Conservation (phyloP, 37 sponge, comb jelly and placozoan species). For the Cladorhizidae sp. region DNA sequence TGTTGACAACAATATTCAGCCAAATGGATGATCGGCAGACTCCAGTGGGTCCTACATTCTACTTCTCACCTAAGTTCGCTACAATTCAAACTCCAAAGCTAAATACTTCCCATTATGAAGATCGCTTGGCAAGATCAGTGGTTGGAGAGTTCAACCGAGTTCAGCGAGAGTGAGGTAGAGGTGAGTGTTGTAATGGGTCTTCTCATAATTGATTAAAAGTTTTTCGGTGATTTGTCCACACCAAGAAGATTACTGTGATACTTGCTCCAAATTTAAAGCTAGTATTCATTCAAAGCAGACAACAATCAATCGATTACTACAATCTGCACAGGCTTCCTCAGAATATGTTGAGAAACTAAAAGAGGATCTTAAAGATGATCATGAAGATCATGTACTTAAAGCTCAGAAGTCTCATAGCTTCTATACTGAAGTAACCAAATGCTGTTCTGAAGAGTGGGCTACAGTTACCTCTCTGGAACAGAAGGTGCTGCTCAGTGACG, state of each 20-base stretch:
- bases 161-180: constrained; percentile 5
- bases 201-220: constrained; percentile 30
- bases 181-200: constrained; percentile 28
- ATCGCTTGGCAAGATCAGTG: constrained; percentile 27
- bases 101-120: constrained; percentile 23
- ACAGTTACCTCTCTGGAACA: no score
- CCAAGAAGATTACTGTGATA: constrained; percentile 43
- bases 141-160: constrained; percentile 31
- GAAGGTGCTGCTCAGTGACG: no score
- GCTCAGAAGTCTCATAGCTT: no score
- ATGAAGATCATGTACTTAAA: no score
- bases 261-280: constrained; percentile 19
- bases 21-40: constrained; percentile 55
- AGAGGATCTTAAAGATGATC: constrained; percentile 12
- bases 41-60: constrained; percentile 32
- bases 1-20: constrained; percentile 37
- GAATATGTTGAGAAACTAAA: constrained; percentile 19
- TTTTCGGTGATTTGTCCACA: constrained; percentile 44
- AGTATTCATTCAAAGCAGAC: constrained; percentile 46
- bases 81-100: constrained; percentile 45
- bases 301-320: constrained; percentile 39
- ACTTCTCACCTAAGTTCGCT: constrained; percentile 38
- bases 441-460: no score
- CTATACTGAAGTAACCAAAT: no score
- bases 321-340: constrained; percentile 19